Evolutionary conservation across 2,113 vertebrate species (phyloP), one percentile per base, ranked within the genome.

Genomic region (Centropristis striata): DNA sequence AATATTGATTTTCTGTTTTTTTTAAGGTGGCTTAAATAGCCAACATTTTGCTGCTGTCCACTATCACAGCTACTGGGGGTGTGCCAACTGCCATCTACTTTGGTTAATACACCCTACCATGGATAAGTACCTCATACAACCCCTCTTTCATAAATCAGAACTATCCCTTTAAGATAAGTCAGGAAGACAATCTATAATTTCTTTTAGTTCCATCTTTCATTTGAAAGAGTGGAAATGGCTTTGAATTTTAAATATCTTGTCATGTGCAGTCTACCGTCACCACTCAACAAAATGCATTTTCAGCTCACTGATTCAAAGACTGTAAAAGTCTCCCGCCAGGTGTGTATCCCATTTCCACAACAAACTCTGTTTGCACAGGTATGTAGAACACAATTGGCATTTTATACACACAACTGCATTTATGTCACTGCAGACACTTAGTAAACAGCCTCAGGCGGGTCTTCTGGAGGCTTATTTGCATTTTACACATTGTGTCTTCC

Each of bases 401-500:
- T 74, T 57, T 27, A 47, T 32, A 55, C 39, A 65, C 47, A 28
- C 37, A 36, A 32, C 36, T 61, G 59, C 54, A 67, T 46, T 47
- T 67, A 80, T 65, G 60, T 50, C 23, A 28, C 25, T 47, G 32
- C n/a, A 70, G 42, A 70, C 68, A 73, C 27, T 47, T 41, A 41
- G 65, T 39, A 39, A 73, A 72, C 66, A 79, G 66, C 79, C 70
- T 74, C 0, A 16, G 51, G 69, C 5, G 2, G 27, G 12, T 1
- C 58, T 23, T 71, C 37, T 20, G 71, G 37, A 59, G 72, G n/a
- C 61, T 32, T 71, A 75, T 86, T 81, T 78, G 60, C 51, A 37
- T 82, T 69, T 71, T 63, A 57, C 46, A 41, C 49, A 66, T 47
- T 47, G 47, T 59, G 47, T 59, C 51, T 44, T 46, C 36, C 61